These are phyloP conservation scores for Anabacerthia variegaticeps DNA, from an alignment of 2,797 vertebrate genomes.

Conservation along the genomic window DNA sequence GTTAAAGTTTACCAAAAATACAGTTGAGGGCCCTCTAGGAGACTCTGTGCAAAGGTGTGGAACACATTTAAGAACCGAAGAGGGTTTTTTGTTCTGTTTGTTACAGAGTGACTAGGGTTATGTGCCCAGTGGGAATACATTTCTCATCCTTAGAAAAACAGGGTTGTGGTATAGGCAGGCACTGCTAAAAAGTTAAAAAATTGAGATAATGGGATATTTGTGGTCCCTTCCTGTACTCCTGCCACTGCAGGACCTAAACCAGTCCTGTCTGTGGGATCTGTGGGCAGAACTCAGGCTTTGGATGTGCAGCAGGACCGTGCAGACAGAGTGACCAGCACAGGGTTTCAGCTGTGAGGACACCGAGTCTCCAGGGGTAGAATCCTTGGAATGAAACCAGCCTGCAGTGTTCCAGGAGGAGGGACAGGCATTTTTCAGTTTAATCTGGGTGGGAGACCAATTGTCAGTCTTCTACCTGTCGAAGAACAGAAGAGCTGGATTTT, in stretches of 20 bases:
- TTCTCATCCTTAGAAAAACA: neutral
- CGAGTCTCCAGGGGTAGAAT: neutral
- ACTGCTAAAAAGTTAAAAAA: neutral
- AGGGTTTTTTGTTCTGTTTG: neutral
- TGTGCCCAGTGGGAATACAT: rapidly evolving
- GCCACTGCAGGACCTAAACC: neutral
- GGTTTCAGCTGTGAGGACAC: neutral
- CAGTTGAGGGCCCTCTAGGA: neutral
- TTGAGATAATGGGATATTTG: rapidly evolving
- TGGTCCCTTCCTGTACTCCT: neutral
- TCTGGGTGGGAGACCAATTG: neutral
- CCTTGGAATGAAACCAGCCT: neutral
- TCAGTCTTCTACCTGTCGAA: neutral
- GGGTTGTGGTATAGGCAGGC: neutral
- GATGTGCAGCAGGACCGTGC: neutral
- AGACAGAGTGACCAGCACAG: rapidly evolving
- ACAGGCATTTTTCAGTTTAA: neutral
- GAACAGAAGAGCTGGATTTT: neutral
- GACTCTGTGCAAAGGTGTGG: neutral
- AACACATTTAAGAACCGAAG: neutral
- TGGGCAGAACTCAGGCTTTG: neutral
- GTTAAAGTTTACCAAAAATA: conserved; percentile 56
- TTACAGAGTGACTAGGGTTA: neutral
- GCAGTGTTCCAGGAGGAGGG: neutral
- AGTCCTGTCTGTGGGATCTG: neutral